phyloP scores from a whole-genome alignment of 2,113 vertebrate species.

The Eptatretus burgeri region DNA sequence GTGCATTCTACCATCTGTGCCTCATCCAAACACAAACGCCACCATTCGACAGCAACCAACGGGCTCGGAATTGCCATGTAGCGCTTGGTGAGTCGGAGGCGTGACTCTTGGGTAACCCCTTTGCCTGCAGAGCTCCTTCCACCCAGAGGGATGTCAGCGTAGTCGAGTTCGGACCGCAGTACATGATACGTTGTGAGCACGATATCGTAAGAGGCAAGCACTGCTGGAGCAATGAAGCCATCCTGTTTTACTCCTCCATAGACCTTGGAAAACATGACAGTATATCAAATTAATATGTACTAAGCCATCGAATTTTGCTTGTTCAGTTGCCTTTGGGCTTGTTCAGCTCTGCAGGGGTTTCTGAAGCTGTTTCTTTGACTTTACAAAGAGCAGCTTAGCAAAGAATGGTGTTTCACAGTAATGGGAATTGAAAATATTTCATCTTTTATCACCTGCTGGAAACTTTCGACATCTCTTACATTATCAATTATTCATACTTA shows the following conservation, averaged over 20 bases:
- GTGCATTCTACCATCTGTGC: slow-evolving; percentile 96
- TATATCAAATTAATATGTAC: not conserved
- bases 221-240: slow-evolving; percentile 68
- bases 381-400: too few relatives aligned
- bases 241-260: slow-evolving; percentile 93
- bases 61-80: slow-evolving; percentile 98
- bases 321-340: too few relatives aligned
- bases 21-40: slow-evolving; percentile 85
- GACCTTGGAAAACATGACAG: slow-evolving; percentile 20
- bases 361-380: too few relatives aligned
- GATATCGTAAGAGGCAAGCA: slow-evolving; percentile 78
- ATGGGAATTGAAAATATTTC: too few relatives aligned
- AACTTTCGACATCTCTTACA: too few relatives aligned
- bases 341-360: too few relatives aligned
- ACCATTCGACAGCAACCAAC: slow-evolving; percentile 87
- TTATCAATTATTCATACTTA: too few relatives aligned
- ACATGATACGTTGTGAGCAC: slow-evolving; percentile 94
- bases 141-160: slow-evolving; percentile 52
- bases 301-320: too few relatives aligned
- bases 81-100: slow-evolving; percentile 73
- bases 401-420: too few relatives aligned
- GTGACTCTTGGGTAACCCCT: slow-evolving; percentile 11
- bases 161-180: slow-evolving; percentile 67
- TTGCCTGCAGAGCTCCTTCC: slow-evolving; percentile 1
- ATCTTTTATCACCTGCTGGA: too few relatives aligned